Evolutionary conservation across 2,113 vertebrate genomes (phyloP).

Genomic region (Isichthys henryi): DNA sequence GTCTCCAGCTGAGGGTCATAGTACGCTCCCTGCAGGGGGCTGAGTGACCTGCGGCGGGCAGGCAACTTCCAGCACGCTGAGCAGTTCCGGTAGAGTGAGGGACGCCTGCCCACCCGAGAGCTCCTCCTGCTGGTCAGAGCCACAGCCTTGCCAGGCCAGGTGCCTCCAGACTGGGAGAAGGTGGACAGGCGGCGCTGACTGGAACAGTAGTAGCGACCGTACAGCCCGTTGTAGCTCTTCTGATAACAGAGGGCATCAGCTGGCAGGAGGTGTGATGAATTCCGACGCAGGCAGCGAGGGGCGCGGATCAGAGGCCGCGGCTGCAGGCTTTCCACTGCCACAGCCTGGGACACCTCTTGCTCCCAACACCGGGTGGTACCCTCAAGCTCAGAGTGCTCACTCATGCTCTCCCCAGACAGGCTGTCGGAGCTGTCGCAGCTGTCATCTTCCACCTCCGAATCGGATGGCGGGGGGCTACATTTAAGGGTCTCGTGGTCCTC

Average conservation of each 20-base stretch:
- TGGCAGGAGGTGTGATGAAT: slow-evolving; percentile 61
- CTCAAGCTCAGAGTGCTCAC: slow-evolving; percentile 32
- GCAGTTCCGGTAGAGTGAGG: slow-evolving; percentile 23
- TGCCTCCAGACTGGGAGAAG: slow-evolving; percentile 44
- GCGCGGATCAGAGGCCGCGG: slow-evolving; percentile 47
- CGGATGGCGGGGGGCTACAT: slow-evolving; percentile 30
- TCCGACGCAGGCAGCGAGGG: slow-evolving; percentile 61
- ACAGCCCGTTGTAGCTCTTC: slow-evolving; percentile 29
- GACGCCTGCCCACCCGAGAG: slow-evolving; percentile 29
- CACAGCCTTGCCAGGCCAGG: slow-evolving; percentile 31
- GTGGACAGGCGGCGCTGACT: slow-evolving; percentile 48
- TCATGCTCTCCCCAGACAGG: neutral
- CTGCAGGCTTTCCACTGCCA: neutral
- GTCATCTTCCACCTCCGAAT: slow-evolving; percentile 37
- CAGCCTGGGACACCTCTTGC: slow-evolving; percentile 31
- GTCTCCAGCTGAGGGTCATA: slow-evolving; percentile 54
- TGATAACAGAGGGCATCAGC: slow-evolving; percentile 35
- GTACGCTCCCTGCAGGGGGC: slow-evolving; percentile 42
- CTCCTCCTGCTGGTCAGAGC: slow-evolving; percentile 4
- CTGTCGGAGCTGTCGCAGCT: neutral
- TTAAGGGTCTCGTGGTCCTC: slow-evolving; percentile 27
- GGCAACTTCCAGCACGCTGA: slow-evolving; percentile 42
- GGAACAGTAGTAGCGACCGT: slow-evolving; percentile 47
- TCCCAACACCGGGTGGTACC: slow-evolving; percentile 16
- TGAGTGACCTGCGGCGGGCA: slow-evolving; percentile 32